A percentile compares a stretch with the other conserved stretches of the same genome.
phyloP scores from a whole-genome alignment of 2,113 vertebrate species.

The Heterotilapia buettikoferi region DNA sequence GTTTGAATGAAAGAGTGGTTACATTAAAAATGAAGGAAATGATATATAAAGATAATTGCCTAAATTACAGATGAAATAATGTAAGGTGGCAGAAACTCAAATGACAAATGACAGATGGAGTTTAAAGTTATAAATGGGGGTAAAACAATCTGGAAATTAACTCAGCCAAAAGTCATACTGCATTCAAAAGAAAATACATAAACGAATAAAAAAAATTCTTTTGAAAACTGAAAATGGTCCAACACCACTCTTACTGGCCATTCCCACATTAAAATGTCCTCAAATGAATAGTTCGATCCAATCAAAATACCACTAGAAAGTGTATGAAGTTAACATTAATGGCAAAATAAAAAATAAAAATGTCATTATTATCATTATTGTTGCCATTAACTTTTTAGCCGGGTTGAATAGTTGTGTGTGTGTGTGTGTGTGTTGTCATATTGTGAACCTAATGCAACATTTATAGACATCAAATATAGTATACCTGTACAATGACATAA shows the following conservation, averaged over 20 bases:
- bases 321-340: slow-evolving; percentile 19
- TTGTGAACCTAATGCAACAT: background rate
- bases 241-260: background rate
- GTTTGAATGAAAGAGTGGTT: background rate
- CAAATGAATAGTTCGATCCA: slow-evolving; percentile 14
- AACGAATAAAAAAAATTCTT: background rate
- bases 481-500: background rate
- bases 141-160: slow-evolving; percentile 1
- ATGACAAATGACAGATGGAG: slow-evolving; percentile 4
- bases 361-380: background rate
- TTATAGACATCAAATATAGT: background rate
- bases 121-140: slow-evolving; percentile 10
- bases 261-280: slow-evolving; percentile 21
- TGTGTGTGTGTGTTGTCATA: background rate
- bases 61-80: background rate
- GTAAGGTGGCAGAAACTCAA: background rate
- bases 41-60: background rate
- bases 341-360: background rate
- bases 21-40: background rate
- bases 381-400: background rate
- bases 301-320: slow-evolving; percentile 31
- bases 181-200: slow-evolving; percentile 14
- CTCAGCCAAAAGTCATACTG: slow-evolving; percentile 2
- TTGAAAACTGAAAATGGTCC: slow-evolving; percentile 5
- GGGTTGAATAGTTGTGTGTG: background rate